Conservation (phyloP, 1,140 invertebrate species). For the Muscidifurax raptorellus region DNA sequence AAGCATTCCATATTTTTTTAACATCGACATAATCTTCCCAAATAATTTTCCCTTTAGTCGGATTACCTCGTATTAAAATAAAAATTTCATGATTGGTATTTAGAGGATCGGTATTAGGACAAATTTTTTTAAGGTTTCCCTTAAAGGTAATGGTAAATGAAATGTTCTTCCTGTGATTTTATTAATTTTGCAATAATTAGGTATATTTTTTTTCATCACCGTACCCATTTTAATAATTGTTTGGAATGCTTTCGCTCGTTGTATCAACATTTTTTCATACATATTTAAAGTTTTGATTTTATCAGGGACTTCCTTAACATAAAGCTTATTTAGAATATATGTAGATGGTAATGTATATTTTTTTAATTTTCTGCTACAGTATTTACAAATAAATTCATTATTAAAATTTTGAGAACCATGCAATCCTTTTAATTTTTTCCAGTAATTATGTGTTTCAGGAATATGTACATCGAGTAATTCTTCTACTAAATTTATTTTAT, state of each 20-base stretch:
- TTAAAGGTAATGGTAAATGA: slow-evolving; percentile 64
- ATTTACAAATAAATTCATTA: slow-evolving; percentile 52
- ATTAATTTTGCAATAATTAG: slow-evolving; percentile 53
- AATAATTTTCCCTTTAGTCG: slow-evolving; percentile 13
- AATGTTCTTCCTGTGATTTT: slow-evolving; percentile 65
- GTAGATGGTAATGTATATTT: slow-evolving; percentile 52
- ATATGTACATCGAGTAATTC: slow-evolving; percentile 39
- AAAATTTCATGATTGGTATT: slow-evolving; percentile 36
- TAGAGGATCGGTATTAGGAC: slow-evolving; percentile 52
- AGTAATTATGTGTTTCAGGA: slow-evolving; percentile 47
- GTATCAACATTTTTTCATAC: slow-evolving; percentile 61
- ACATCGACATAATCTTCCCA: slow-evolving; percentile 24
- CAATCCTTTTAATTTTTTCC: slow-evolving; percentile 54
- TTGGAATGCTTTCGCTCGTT: slow-evolving; percentile 68
- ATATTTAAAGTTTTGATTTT: slow-evolving; percentile 48
- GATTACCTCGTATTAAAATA: slow-evolving; percentile 56
- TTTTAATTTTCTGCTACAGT: slow-evolving; percentile 52
- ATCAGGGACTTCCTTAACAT: background rate
- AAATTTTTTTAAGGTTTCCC: slow-evolving; percentile 60
- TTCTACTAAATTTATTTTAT: slow-evolving; percentile 38
- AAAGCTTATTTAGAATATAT: no score
- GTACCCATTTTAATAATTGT: slow-evolving; percentile 59
- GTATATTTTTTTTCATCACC: slow-evolving; percentile 61
- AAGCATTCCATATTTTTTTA: slow-evolving; percentile 17
- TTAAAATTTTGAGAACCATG: slow-evolving; percentile 6